Base-by-base conservation (phyloP, 2,113 vertebrate genomes). In the Empidonax alnorum region DNA sequence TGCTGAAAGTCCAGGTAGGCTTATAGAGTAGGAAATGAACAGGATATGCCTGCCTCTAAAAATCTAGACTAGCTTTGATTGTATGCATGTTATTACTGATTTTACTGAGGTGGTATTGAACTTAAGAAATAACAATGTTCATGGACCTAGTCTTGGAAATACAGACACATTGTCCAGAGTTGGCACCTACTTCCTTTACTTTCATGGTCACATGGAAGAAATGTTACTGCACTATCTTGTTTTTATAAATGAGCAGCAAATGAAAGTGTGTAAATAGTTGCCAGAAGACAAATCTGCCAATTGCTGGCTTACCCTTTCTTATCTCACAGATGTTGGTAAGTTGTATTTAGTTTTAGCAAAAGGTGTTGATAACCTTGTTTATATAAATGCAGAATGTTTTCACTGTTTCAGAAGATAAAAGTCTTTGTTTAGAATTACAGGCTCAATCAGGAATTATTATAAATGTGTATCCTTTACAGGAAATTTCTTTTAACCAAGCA, bases 401-500 rank as follows among this genome's bases (percentile, higher is more conserved):
- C 44, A 12, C 39, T 86, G 13, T 82, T 58, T 72, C 90, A 66
- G 88, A 83, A 80, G 55, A 61, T 56, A 65, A 58, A 92, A 46
- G 47, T 65, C 66, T 68, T 94, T 76, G n/a, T 90, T 71, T 77
- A 77, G 50, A 41, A 41, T 81, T 82, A 63, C 42, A 53, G 1
- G 24, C 59, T 76, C 81, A 85, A 73, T 66, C 4, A 2, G 27
- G 49, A 79, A 20, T 94, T 47, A 65, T 66, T 90, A 74, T 67
- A 82, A 93, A 63, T 28, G 9, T 49, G n/a, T 65, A 6, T 88
- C 56, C 69, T 95, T 88, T 96, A 72, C 88, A 99, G 99, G 94
- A 99, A 99, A 97, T 99, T 98, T 96, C 98, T 99, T 92, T 98
- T 99, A 97, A 99, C 98, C 39, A 99, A 99, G 88, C 98, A 97